These are phyloP conservation scores for Rhinolophus ferrumequinum DNA, from an alignment of 2,113 vertebrate genomes.

Conservation along the genomic window DNA sequence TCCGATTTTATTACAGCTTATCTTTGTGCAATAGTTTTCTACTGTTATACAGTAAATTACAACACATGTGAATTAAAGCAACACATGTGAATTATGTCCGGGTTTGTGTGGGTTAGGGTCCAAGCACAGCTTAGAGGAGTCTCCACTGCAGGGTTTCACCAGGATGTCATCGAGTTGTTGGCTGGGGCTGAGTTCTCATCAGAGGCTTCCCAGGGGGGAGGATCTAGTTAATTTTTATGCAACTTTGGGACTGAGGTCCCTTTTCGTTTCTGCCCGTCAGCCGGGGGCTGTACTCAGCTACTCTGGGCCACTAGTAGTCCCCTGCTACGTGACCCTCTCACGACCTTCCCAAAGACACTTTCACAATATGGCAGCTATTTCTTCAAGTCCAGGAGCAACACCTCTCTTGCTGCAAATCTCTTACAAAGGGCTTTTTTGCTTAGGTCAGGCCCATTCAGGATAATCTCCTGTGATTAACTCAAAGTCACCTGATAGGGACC, in stretches of 20 bases:
- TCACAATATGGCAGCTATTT: background rate
- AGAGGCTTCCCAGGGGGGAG: background rate
- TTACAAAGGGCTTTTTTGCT: background rate
- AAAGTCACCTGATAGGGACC: background rate
- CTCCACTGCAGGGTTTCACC: background rate
- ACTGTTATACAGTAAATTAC: background rate
- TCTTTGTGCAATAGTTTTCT: background rate
- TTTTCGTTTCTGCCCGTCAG: background rate
- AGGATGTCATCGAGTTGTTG: background rate
- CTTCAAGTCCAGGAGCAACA: background rate
- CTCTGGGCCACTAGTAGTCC: rapidly evolving
- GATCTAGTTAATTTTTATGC: rapidly evolving
- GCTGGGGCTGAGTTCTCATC: background rate
- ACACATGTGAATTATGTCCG: no score
- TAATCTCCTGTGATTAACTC: background rate
- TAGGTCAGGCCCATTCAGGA: background rate
- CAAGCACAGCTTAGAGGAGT: rapidly evolving
- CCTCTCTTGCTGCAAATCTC: background rate
- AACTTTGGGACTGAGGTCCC: no score
- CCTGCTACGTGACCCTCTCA: background rate
- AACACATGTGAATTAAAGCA: background rate
- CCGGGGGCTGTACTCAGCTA: no score
- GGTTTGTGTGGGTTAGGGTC: background rate
- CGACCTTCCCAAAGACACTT: background rate
- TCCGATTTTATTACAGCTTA: background rate